Conservation (phyloP, 2,113 vertebrate genomes). For the Rhinogobius similis region DNA sequence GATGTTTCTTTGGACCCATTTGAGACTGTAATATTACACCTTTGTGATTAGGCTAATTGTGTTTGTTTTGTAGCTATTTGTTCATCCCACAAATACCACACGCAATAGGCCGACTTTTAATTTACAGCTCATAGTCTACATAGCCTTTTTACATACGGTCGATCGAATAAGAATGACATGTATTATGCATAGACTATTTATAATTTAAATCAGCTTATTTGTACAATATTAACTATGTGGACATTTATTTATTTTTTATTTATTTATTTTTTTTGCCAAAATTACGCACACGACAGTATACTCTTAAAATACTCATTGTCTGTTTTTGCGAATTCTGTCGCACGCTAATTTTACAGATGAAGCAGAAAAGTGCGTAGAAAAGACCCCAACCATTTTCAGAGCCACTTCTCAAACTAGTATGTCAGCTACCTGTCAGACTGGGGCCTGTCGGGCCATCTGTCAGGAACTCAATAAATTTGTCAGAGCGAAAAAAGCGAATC, state of each 20-base stretch:
- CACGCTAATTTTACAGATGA: neutral
- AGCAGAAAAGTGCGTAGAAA: neutral
- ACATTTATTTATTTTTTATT: too few species aligned
- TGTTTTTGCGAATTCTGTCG: neutral
- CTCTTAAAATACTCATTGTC: neutral
- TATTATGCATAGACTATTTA: too few species aligned
- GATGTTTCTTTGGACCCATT: neutral
- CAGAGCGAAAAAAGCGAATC: conserved; percentile 51
- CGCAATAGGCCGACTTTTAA: too few species aligned
- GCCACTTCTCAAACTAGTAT: conserved; percentile 30
- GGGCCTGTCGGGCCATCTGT: conserved; percentile 58
- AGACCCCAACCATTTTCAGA: conserved; percentile 46
- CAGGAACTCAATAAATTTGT: conserved; percentile 67
- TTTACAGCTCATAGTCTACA: too few species aligned
- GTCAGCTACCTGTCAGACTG: conserved; percentile 53
- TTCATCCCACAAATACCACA: too few species aligned
- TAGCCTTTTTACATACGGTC: too few species aligned
- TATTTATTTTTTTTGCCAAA: too few species aligned
- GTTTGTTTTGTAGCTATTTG: too few species aligned
- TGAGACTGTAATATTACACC: neutral
- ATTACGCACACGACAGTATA: neutral
- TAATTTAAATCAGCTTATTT: too few species aligned
- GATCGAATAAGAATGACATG: too few species aligned
- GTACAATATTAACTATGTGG: neutral
- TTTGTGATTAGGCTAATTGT: neutral